Conservation (phyloP, 2,888 invertebrate species). For the Endomychus coccineus region DNA sequence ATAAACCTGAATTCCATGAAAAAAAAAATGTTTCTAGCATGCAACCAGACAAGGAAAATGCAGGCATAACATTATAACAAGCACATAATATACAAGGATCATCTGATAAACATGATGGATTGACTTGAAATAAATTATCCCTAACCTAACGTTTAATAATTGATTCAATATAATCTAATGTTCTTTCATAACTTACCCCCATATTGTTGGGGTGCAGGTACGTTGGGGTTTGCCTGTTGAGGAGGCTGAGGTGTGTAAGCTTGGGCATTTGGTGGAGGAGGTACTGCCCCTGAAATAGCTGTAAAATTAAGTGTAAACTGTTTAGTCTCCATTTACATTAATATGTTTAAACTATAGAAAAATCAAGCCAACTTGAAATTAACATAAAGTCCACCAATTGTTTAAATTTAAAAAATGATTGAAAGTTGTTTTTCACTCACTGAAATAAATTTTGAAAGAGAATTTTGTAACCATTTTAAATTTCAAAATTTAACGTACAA, state of each 20-base stretch:
- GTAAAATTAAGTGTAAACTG: conserved; percentile 26
- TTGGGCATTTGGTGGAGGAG: conserved; percentile 50
- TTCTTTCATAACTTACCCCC: conserved; percentile 37
- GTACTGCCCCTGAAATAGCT: conserved; percentile 47
- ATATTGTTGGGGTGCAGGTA: conserved; percentile 44
- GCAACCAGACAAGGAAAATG: too few relatives aligned
- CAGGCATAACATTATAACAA: too few relatives aligned
- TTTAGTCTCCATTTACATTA: conserved; percentile 14
- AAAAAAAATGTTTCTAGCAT: too few relatives aligned
- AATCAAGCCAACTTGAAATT: conserved; percentile 17
- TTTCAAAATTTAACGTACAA: too few relatives aligned
- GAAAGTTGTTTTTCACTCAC: conserved; percentile 11
- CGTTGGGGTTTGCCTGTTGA: conserved; percentile 49
- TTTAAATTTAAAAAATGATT: conserved; percentile 8
- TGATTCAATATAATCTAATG: too few relatives aligned
- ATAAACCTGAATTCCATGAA: too few relatives aligned
- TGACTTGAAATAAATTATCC: too few relatives aligned
- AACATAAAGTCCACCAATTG: conserved; percentile 4
- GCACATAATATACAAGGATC: too few relatives aligned
- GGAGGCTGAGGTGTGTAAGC: conserved; percentile 60
- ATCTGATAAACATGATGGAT: too few relatives aligned
- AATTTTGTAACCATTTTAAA: too few relatives aligned
- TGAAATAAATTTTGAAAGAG: too few relatives aligned
- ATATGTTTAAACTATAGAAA: conserved; percentile 9
- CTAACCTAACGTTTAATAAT: too few relatives aligned